Evolutionary conservation across 2,888 invertebrate species (phyloP).

Genomic region (Limnephilus rhombicus): DNA sequence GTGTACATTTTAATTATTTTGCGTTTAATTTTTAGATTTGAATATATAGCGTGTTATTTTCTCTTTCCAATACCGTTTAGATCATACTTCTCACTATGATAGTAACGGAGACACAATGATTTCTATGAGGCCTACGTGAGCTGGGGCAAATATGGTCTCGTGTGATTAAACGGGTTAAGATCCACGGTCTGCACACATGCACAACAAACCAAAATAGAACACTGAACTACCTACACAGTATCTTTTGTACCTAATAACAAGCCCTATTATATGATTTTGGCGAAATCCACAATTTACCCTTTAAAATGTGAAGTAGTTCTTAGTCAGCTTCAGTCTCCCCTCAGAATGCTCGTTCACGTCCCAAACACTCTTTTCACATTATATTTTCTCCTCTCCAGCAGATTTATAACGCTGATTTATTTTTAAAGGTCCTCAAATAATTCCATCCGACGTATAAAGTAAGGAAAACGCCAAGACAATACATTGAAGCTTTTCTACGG

Average conservation of each 20-base stretch:
- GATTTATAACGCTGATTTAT: constrained; percentile 20
- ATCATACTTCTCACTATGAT: no score
- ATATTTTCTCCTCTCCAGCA: constrained; percentile 1
- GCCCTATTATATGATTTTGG: neutral
- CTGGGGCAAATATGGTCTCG: no score
- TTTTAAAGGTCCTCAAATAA: constrained; percentile 3
- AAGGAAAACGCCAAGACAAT: constrained; percentile 29
- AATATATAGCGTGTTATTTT: no score
- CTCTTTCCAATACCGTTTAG: no score
- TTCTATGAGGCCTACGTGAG: no score
- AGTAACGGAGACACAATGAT: no score
- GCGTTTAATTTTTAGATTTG: no score
- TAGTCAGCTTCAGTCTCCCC: neutral
- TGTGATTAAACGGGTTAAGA: no score
- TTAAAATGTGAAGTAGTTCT: neutral
- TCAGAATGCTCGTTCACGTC: neutral
- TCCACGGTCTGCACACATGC: no score
- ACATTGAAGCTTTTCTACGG: neutral
- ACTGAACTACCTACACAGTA: no score
- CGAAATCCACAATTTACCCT: neutral
- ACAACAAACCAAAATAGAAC: no score
- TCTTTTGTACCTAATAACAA: neutral
- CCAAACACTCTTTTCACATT: neutral
- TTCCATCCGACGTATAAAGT: constrained; percentile 17
- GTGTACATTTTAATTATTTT: no score